Conservation (phyloP, 2,888 invertebrate genomes). For the Mamestra brassicae region DNA sequence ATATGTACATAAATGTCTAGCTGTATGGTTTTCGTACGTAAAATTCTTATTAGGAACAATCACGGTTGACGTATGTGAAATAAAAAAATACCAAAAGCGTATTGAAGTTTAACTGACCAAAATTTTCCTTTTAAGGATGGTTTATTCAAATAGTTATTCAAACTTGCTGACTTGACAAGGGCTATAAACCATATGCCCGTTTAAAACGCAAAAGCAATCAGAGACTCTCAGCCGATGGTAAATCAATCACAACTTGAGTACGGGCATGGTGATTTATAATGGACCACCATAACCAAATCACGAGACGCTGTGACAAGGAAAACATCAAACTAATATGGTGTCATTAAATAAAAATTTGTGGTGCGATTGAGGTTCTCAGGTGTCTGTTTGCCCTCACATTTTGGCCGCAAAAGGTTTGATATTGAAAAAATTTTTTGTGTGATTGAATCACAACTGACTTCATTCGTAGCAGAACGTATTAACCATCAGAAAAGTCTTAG, state of each 20-base stretch:
- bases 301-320: background rate
- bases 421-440: background rate
- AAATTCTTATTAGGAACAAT: slow-evolving; percentile 12
- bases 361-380: background rate
- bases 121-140: too few species aligned
- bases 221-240: slow-evolving; percentile 1
- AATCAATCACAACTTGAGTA: slow-evolving; percentile 15
- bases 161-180: slow-evolving; percentile 9
- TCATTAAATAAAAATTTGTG: too few species aligned
- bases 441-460: background rate
- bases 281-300: background rate
- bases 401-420: background rate
- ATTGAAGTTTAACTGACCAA: background rate
- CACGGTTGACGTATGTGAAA: slow-evolving; percentile 7
- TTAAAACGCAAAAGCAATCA: slow-evolving; percentile 22
- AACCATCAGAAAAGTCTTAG: background rate
- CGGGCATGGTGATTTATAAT: slow-evolving; percentile 1
- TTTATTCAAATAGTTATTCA: slow-evolving; percentile 1
- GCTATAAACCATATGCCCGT: slow-evolving; percentile 13
- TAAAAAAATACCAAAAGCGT: slow-evolving; percentile 3
- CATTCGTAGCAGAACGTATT: background rate
- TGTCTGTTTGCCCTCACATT: background rate
- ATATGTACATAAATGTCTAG: slow-evolving; percentile 17
- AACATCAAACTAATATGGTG: background rate
- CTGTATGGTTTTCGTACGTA: background rate